Base-by-base conservation (phyloP, 2,797 vertebrate species). In the Eulemur coronatus region DNA sequence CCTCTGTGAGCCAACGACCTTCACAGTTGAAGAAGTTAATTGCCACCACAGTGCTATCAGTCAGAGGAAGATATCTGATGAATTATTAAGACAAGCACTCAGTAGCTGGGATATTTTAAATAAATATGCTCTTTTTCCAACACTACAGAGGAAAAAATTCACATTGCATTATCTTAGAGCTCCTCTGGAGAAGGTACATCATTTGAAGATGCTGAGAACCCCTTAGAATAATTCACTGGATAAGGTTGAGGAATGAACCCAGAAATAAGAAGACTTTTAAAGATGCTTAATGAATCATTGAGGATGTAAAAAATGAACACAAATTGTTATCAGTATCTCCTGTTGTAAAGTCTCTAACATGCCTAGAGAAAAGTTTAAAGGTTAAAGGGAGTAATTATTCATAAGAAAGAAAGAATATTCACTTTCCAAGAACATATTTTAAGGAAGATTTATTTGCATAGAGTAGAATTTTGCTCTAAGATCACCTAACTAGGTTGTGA, bases 21-120 rank as follows among this genome's bases (percentile, higher is more conserved):
- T 95, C 78, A 84, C 78, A 84, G 57, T 11, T 61, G 41, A 91
- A 69, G 57, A 78, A 88, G 70, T 88, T 92, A 78, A 82, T 96
- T 93, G 61, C 85, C 73, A 35, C 28, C 52, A 63, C 28, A 6
- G 52, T 6, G 28, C 52, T 85, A 38, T 63, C 52, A 55, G 43
- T 67, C 78, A 88, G 41, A 67, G 70, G 35, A 69, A 88, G 70
- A 52, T 3, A 75, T 52, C 5, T 84, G 80, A 78, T 46, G 38
- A 63, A 30, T 59, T 89, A 43, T 52, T 22, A 65, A 91, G 61
- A 65, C 67, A 57, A 52, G 30, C 14, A 75, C 50, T 59, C 28
- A n/a, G 61, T 33, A 65, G n/a, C 6, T 46, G 63, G 41, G 52
- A 55, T 63, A 24, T 33, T 91, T 89, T 75, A 55, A 82, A 86